A percentile compares a stretch with the other conserved stretches of the same genome.
Evolutionary conservation across 1,140 invertebrate species (phyloP).

Genomic region (Drosophila mayri): DNA sequence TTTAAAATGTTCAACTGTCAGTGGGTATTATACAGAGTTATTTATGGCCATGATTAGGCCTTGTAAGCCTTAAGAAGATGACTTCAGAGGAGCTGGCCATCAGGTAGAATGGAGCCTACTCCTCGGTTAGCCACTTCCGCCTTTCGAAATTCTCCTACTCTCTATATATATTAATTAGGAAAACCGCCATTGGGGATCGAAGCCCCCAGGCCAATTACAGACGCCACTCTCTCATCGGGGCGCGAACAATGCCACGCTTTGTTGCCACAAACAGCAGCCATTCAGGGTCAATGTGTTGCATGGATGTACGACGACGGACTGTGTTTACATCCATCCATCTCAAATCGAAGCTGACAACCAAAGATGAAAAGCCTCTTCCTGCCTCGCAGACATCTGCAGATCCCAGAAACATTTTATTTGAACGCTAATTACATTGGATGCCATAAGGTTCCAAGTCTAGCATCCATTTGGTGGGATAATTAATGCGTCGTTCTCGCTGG

Average conservation of each 20-base stretch:
- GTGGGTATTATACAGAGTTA: constrained; percentile 56
- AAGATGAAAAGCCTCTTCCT: constrained; percentile 41
- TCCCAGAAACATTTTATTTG: constrained; percentile 52
- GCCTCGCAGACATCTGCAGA: constrained; percentile 22
- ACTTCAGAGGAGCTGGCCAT: background rate
- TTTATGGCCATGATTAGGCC: constrained; percentile 38
- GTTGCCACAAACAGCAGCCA: constrained; percentile 39
- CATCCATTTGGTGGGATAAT: constrained; percentile 34
- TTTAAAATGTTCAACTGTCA: constrained; percentile 71
- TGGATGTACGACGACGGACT: constrained; percentile 25
- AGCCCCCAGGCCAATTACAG: constrained; percentile 48
- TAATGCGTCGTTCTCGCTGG: constrained; percentile 20
- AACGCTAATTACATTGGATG: constrained; percentile 45
- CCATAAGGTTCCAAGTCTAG: constrained; percentile 32
- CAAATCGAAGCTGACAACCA: constrained; percentile 32
- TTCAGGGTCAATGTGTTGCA: constrained; percentile 77
- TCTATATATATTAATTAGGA: constrained; percentile 36
- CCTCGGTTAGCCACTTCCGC: constrained; percentile 42
- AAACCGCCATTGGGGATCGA: constrained; percentile 47
- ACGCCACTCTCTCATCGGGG: constrained; percentile 50
- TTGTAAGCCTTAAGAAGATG: constrained; percentile 13
- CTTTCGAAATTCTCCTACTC: constrained; percentile 39
- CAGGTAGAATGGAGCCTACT: constrained; percentile 26
- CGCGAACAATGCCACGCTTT: constrained; percentile 64
- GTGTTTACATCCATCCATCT: constrained; percentile 28